Conservation (phyloP, 2,797 vertebrate species). For the Microctenopoma stevenorrisi region DNA sequence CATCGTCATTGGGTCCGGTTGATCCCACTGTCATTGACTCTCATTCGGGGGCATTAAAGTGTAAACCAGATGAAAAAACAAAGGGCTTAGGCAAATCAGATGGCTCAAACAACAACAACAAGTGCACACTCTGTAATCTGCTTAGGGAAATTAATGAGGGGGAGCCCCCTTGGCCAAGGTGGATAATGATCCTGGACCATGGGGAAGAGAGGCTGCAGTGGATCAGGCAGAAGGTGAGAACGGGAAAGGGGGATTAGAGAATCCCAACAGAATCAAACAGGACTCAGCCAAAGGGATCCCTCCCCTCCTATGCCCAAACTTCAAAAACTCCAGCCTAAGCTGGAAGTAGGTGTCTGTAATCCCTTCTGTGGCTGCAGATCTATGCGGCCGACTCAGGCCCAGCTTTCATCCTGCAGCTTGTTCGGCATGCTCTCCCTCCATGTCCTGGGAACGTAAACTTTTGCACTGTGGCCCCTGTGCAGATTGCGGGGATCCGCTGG, state of each 20-base stretch:
- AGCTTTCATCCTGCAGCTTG: constrained; percentile 86
- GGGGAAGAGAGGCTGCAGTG: constrained; percentile 90
- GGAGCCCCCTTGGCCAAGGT: constrained; percentile 83
- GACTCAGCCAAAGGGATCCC: constrained; percentile 90
- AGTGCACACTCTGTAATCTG: constrained; percentile 96
- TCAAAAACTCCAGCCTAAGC: constrained; percentile 88
- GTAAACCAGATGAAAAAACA: constrained; percentile 99
- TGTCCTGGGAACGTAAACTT: constrained; percentile 89
- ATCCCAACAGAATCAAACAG: constrained; percentile 92
- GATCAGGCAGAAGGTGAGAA: constrained; percentile 96
- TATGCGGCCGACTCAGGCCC: constrained; percentile 83
- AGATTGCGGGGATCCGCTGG: constrained; percentile 77
- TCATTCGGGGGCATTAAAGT: constrained; percentile 98
- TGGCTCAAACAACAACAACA: constrained; percentile 98
- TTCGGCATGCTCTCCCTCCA: constrained; percentile 80
- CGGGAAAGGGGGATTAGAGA: constrained; percentile 92
- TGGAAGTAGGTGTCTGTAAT: constrained; percentile 90
- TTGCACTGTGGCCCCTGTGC: constrained; percentile 83
- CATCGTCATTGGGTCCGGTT: constrained; percentile 90
- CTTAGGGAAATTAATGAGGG: constrained; percentile 98
- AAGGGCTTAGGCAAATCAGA: constrained; percentile 99
- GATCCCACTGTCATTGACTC: constrained; percentile 92
- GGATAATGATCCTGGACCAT: constrained; percentile 86
- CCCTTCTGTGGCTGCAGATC: constrained; percentile 91
- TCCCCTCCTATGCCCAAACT: constrained; percentile 87